Evolutionary conservation across 2,113 vertebrate species (phyloP), one percentile per base, ranked within the genome.

Genomic region (Misgurnus anguillicaudatus): DNA sequence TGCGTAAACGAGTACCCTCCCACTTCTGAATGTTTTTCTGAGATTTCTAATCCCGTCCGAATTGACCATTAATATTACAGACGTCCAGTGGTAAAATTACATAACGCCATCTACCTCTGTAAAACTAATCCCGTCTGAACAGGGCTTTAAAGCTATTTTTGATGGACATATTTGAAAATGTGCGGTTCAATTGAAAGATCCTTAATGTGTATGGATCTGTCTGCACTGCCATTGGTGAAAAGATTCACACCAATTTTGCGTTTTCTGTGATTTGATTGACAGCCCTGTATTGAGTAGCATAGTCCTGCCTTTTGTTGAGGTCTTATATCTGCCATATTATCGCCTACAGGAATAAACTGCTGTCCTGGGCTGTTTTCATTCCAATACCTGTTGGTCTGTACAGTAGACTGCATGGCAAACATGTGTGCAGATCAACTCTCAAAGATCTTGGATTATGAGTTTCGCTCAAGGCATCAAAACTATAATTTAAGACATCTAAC

Each of bases 201-300:
- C 24, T 45, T 24, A 47, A 16, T 48, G 45, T 48, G 21, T 53
- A 64, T 75, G 19, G 47, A 21, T 75, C 45, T 58, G 16, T 64
- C 45, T 64, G 16, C 16, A 24, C 60, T 75, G 45, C 41, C 39
- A 1, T 17, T 45, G 55, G 16, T 31, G 24, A 45, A 61, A 9
- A 17, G 69, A 78, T 62, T 73, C 63, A 73, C 45, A 67, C 14
- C 7, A 13, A 36, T 74, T 14, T 61, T 24, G 57, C 19, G 45
- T 58, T 31, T 31, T 73, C 13, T 4, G 57, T 4, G 47, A 11
- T 39, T 36, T 81, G 38, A 69, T 77, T 41, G 63, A 42, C 63
- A 21, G 11, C 39, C 41, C 24, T 31, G 24, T 31, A 31, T 1
- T 31, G 3, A 31, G 24, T 31, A 31, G 24, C 24, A 31, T 31